Evolutionary conservation across 2,797 vertebrate genomes (phyloP), one percentile per base, ranked within the genome.

Genomic region (Meriones psammophilus): DNA sequence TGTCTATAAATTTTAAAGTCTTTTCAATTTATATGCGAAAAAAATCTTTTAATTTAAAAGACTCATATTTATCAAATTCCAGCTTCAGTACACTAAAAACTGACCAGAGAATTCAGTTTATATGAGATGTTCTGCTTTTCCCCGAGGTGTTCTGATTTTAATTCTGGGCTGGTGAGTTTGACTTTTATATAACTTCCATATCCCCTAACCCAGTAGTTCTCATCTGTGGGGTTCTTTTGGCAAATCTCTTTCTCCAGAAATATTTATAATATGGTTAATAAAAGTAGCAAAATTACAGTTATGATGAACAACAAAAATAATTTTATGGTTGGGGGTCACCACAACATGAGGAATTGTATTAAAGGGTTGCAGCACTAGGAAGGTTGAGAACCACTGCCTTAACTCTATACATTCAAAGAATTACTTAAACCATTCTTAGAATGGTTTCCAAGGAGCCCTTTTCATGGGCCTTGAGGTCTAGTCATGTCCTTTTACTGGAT

Each of bases 131-230:
- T 13, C n/a, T 24, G 20, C 62, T 78, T 30, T 69, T 66, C 18
- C 4, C 68, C n/a, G 73, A 94, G 14, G 69, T 94, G 71, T 22
- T 76, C 36, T 36, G 22, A 89, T 89, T 64, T 66, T 95, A 96
- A 91, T 96, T 92, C 76, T 96, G 42, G 77, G 22, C 20, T 69
- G 83, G 28, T 64, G 42, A 86, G 84, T 95, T 87, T 79, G 33
- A 91, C 76, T 91, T 92, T 91, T 68, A 89, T 54, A 91, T 62
- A 88, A 84, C 28, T 54, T 33, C 2, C 42, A 10, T 2, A 26
- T 14, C 12, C 3, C 30, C 5, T 68, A 68, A 85, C 10, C 9
- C 9, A 66, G 42, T 42, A 13, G 42, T 66, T 80, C 78, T 58
- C 62, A 85, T 68, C 18, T 68, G 17, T 50, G 18, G 28, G 42